Base-by-base conservation (phyloP, 2,113 vertebrate genomes). In the Erythrolamprus reginae region DNA sequence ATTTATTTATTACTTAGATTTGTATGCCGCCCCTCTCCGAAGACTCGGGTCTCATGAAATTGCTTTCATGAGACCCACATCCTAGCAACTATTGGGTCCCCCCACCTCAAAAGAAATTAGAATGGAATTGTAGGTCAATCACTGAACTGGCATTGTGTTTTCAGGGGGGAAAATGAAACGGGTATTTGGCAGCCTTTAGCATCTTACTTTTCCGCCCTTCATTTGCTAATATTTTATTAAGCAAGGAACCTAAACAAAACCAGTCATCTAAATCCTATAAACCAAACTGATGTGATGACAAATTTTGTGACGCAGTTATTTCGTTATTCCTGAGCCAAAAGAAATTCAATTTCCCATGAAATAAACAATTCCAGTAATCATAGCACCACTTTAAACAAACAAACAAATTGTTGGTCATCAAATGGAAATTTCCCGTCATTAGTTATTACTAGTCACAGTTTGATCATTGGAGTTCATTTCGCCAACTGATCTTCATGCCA, bases 301-400 rank as follows among this genome's bases (percentile, higher is more conserved):
- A 87, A 24, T 90, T 77, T 87, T 90, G 51, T 47, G 26, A 55
- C 5, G 23, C 26, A 55, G n/a, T 88, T 55, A 2, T 4, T 52
- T 53, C 33, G 45, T 42, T 47, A 38, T 47, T 86, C 88, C 90
- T 21, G 0, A 61, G 5, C 56, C 83, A 90, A 17, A 94, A 83
- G 52, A 53, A 45, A 88, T 88, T 91, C 86, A 51, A 84, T 91
- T 53, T 88, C 33, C 58, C 38, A 53, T 53, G 50, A 61, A 86
- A 65, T 84, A 51, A 89, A 89, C 23, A 70, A 70, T 10, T 93
- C 82, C 90, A 94, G 89, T 58, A 91, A 94, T 89, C 89, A 38
- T 82, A 91, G 92, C 87, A 89, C 42, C 90, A 92, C 51, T 82
- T n/a, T 13, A n/a, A 77, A 77, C 70, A 77, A 65, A 65, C 28